Base-by-base conservation (phyloP, 2,797 vertebrate species). In the Cygnus olor region DNA sequence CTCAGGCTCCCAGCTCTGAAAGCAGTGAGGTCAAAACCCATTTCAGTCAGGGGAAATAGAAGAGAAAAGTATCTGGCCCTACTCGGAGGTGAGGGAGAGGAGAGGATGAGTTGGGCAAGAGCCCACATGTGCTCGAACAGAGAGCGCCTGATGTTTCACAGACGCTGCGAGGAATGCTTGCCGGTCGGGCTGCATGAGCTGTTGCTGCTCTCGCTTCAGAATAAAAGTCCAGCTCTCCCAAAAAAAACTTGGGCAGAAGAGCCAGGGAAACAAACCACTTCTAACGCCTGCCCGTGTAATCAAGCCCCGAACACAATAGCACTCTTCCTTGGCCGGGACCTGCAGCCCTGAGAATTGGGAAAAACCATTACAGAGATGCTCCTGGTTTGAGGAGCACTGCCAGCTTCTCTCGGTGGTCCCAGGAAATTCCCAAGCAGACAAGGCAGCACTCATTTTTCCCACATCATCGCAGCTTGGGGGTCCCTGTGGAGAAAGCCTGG, bases 31-130 rank as follows among this genome's bases (percentile, higher is more conserved):
- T 91, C 72, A 60, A 78, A 89, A 45, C 30, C 38, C 12, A 2
- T 70, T 89, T 76, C 54, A 60, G 19, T 58, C 38, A 34, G 65
- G 21, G 45, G 61, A 90, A 95, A 72, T 1, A 94, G 84, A 92
- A 89, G 87, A 91, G 72, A 78, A 80, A 76, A 80, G 42, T 84
- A 63, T 85, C 89, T 90, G 91, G 86, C 90, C 69, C 42, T 66
- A 4, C 36, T 84, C 69, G 63, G 80, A 72, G 71, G 57, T 5
- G 27, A 80, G 63, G 42, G 77, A 93, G 77, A 90, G 54, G 84
- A 73, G 65, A 92, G 56, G 89, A 95, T 79, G 92, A 93, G 72
- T 82, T 92, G 92, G 85, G 90, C 54, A 89, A n/a, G 69, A 94
- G 76, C 87, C 65, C 94, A 88, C 84, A 68, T 90, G 81, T 93